Base-by-base conservation (phyloP, 1,140 invertebrate species). In the Caenorhabditis tropicalis region DNA sequence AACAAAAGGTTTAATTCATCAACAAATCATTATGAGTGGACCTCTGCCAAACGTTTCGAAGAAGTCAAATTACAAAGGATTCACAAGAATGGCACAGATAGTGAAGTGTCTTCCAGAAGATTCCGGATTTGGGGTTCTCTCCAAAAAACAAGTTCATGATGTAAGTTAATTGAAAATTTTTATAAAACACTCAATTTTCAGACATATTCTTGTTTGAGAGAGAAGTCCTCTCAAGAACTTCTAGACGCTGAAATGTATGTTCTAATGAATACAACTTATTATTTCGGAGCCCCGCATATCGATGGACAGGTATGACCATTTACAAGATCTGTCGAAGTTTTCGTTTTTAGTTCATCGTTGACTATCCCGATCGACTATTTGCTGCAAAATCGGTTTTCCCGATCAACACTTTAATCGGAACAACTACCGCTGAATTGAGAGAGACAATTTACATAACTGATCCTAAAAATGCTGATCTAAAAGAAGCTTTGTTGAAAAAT, bases 1-100 rank as follows among this genome's bases (percentile, higher is more conserved):
- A 4, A 33, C 65, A 6, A 74, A 74, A 43, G 65, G 65, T 10
- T 15, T 74, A n/a, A 27, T 74, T 19, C 33, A 74, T 15, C 65
- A 74, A 46, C 65, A 74, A 74, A 46, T 46, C 24, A 9, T 74
- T 27, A 46, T 74, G 65, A 74, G 65, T 43, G 65, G 36, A 21
- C 21, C 65, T 1, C 7, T 74, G 2, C 24, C 65, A 24, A 39
- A 74, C 43, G 36, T 39, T 56, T 56, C 36, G 0, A 74, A 74
- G 24, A 12, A 43, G 36, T 39, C 36, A 15, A 74, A 74, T 24
- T 74, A 43, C 65, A 74, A 74, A 74, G 65, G 15, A 74, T 43
- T 46, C 5, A 43, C 65, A 33, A 31, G 16, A 43, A 31, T 74
- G 21, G n/a, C 65, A 27, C 65, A 74, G n/a, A 74, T 24, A 7